Evolutionary conservation across 1,140 invertebrate species (phyloP), one percentile per base, ranked within the genome.

Genomic region (Nomia melanderi): DNA sequence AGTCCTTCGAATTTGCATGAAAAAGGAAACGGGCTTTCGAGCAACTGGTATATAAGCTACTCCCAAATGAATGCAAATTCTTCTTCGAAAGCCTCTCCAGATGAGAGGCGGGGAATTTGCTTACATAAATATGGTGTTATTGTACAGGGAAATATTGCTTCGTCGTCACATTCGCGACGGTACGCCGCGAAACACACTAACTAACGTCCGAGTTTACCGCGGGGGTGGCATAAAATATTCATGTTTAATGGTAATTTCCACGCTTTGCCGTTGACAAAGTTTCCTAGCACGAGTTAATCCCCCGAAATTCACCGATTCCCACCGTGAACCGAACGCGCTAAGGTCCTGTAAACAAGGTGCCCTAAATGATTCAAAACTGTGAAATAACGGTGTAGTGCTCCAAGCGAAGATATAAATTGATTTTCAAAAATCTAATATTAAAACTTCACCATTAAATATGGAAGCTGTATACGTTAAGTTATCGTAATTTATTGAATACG

Each of bases 31-130:
- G 72, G 60, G 66, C 74, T 78, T 85, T 79, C 74, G 74, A 87
- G 86, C 81, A 86, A 83, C 86, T 82, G 79, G 81, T 85, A 86
- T 86, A 85, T 88, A 87, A 86, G 79, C 86, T 79, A 84, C 84
- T 86, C 64, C 72, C 73, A 86, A 87, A 88, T 84, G 78, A 87
- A 88, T 88, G 86, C 86, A 88, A 87, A 87, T 88, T 86, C 81
- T 81, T 84, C 86, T 77, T 87, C 75, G 78, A 79, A 77, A 87
- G 78, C 66, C 73, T 76, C 86, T 78, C 73, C 57, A 75, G 71
- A 72, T 79, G 77, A 77, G 77, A 77, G 77, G 63, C 60, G 29
- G 71, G 63, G 74, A 86, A 87, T 87, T 87, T 87, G 78, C 86
- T 87, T 87, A 87, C 78, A 77, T 85, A 87, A 87, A 87, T 87